These are phyloP conservation scores for Drosophila mettleri DNA, from an alignment of 2,888 invertebrate genomes.

Conservation along the genomic window DNA sequence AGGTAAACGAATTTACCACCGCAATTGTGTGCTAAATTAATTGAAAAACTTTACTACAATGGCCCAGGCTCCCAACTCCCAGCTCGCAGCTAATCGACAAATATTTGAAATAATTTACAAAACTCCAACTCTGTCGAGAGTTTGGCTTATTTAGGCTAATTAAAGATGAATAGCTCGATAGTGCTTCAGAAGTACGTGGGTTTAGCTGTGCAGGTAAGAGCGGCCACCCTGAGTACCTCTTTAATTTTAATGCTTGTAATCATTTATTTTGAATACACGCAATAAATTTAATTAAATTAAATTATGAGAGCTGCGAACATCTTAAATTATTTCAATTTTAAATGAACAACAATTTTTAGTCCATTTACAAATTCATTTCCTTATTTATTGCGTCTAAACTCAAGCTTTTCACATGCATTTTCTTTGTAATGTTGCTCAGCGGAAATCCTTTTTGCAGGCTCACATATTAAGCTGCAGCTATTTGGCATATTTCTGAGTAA, in stretches of 20 bases:
- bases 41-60: constrained; percentile 72
- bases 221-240: too few species aligned
- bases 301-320: too few species aligned
- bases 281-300: too few species aligned
- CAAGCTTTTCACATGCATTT: not conserved
- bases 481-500: constrained; percentile 3
- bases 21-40: constrained; percentile 69
- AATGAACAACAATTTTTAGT: too few species aligned
- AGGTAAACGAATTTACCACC: constrained; percentile 60
- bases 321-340: too few species aligned
- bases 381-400: not conserved
- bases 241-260: too few species aligned
- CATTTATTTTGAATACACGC: too few species aligned
- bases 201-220: too few species aligned
- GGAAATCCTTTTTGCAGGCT: not conserved
- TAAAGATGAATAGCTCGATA: constrained; percentile 28
- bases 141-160: constrained; percentile 47
- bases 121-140: constrained; percentile 48
- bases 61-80: constrained; percentile 21
- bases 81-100: constrained; percentile 62
- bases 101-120: constrained; percentile 72
- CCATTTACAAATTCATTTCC: too few species aligned
- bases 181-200: constrained; percentile 4
- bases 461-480: not conserved
- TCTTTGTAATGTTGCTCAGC: not conserved